Evolutionary conservation across 2,888 invertebrate genomes (phyloP), one percentile per base, ranked within the genome.

Genomic region (Drosophila histrio): DNA sequence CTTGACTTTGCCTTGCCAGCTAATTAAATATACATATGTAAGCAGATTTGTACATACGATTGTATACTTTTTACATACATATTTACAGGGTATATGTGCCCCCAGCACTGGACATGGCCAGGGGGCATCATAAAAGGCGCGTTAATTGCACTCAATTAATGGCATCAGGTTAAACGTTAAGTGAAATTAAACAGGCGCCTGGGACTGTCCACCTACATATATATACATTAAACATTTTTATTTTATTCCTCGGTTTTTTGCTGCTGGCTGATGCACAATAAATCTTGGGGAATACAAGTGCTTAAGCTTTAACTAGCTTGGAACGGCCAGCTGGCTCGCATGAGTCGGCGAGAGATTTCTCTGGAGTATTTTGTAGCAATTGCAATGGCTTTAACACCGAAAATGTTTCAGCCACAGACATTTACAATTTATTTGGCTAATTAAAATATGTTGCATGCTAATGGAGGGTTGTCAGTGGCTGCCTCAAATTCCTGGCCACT

Each of bases 371-470:
- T 49, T 32, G 32, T 34, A 38, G 30, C 50, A 46, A 36, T 50
- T 72, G 49, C 38, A 47, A 34, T 39, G 52, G 28, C 59, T 63
- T 73, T 54, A 54, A 62, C 62, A 36, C 28, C 15, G 50, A 53
- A 61, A 56, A 54, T 62, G 62, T 39, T 50, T 59, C 67, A 49
- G 53, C 62, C 47, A 39, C 59, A 64, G 61, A 56, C 64, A 81
- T 77, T 76, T 71, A 69, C 64, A 88, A 89, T 87, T 87, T 88
- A 88, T 87, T 81, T 82, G 73, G 67, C 89, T 87, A 89, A 87
- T 89, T 87, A 87, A 89, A 87, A 88, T 89, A 87, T 88, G 87
- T 84, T 80, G 81, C 75, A 84, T 77, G 70, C 79, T 89, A 87
- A 87, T 89, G 88, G 88, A 74, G 72, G 74, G 70, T 71, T 85